Percentiles rank a stretch among this genome's conserved stretches.
Conservation (phyloP, 2,113 vertebrate species). For the Buteo buteo region DNA sequence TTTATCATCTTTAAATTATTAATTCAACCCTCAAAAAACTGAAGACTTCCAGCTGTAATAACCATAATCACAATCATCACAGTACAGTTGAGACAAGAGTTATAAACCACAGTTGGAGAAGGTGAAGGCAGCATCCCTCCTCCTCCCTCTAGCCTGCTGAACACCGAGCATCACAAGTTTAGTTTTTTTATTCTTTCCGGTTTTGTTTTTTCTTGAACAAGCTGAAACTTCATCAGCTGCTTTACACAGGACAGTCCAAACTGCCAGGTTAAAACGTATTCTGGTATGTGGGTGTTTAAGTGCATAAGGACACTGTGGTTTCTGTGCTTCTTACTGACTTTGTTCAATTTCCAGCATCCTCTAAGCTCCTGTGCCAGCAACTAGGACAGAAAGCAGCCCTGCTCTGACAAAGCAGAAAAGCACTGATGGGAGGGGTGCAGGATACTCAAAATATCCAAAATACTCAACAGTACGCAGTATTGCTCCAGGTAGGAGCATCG, state of each 20-base stretch:
- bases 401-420: not conserved
- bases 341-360: not conserved
- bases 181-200: not conserved
- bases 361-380: not conserved
- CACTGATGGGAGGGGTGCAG: not conserved
- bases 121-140: not conserved
- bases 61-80: not conserved
- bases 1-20: constrained; percentile 4
- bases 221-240: not conserved
- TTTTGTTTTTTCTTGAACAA: not conserved
- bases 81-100: not conserved
- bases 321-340: not conserved
- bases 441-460: not conserved
- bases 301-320: not conserved
- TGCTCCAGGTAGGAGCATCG: not conserved
- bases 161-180: not conserved
- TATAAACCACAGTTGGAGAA: not conserved
- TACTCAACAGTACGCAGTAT: not conserved
- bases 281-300: not conserved
- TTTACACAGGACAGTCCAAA: not conserved
- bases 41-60: constrained; percentile 40
- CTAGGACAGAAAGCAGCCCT: not conserved
- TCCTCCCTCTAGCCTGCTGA: not conserved
- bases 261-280: not conserved
- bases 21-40: not conserved